Percentiles rank a stretch among this genome's conserved stretches.
Conservation (phyloP, 2,113 vertebrate genomes). For the Vidua macroura region DNA sequence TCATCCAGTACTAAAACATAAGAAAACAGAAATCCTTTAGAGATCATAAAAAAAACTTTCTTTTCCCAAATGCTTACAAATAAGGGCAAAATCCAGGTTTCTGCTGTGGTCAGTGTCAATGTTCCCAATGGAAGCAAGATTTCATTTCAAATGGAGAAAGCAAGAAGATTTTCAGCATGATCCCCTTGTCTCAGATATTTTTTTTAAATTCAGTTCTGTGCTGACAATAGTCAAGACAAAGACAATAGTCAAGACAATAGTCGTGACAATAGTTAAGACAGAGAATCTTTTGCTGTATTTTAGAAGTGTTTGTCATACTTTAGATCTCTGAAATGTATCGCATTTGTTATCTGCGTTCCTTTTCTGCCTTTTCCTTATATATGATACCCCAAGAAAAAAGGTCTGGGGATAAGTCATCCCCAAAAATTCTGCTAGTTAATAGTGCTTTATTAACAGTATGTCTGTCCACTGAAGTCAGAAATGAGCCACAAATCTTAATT, state of each 20-base stretch:
- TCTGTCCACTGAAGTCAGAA: background rate
- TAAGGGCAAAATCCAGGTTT: background rate
- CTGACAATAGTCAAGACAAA: background rate
- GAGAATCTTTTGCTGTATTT: background rate
- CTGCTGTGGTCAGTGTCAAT: background rate
- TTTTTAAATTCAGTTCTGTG: background rate
- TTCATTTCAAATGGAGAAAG: background rate
- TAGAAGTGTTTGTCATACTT: background rate
- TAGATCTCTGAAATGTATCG: background rate
- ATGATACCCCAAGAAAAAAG: background rate
- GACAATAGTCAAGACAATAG: background rate
- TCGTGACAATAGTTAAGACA: background rate
- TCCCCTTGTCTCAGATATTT: background rate
- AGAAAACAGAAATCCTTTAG: background rate
- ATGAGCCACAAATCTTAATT: background rate
- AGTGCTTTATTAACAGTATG: background rate
- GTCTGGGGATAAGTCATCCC: background rate
- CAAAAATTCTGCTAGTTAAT: background rate
- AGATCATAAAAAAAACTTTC: background rate
- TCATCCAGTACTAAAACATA: background rate
- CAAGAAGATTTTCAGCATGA: background rate
- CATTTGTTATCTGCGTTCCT: background rate
- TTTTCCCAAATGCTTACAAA: background rate
- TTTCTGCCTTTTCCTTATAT: background rate
- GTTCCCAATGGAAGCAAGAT: background rate